Conservation (phyloP, 37 sponge, comb jelly and placozoan genomes). For the Chondrilla cf. caribensis region DNA sequence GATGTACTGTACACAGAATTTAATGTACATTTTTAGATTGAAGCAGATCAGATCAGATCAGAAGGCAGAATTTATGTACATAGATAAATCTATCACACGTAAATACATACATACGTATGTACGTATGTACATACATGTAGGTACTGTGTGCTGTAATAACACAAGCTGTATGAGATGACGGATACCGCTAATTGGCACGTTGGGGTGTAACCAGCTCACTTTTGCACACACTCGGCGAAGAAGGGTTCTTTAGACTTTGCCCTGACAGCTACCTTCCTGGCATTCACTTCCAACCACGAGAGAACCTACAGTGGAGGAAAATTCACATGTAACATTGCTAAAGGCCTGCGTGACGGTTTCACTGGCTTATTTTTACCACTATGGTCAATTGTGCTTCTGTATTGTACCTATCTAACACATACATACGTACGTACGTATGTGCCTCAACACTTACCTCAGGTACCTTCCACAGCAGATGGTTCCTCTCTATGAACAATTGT, state of each 20-base stretch:
- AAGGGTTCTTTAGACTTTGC: slow-evolving; percentile 45
- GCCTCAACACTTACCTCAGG: slow-evolving; percentile 62
- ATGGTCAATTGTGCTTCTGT: no score
- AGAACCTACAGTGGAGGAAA: slow-evolving; percentile 69
- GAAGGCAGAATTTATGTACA: no score
- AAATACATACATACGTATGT: background rate
- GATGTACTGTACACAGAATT: no score
- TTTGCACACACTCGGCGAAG: slow-evolving; percentile 26
- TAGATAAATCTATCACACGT: no score
- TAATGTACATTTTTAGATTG: no score
- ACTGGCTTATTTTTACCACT: no score
- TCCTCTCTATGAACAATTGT: slow-evolving; percentile 74
- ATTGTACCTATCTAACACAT: no score
- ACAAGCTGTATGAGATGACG: no score
- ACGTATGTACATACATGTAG: background rate
- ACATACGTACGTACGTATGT: background rate
- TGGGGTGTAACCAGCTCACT: slow-evolving; percentile 41
- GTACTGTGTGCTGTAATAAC: slow-evolving; percentile 1
- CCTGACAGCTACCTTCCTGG: slow-evolving; percentile 39
- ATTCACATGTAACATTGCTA: no score
- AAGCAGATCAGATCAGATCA: no score
- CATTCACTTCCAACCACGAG: slow-evolving; percentile 72
- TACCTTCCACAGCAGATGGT: slow-evolving; percentile 77
- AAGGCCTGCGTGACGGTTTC: background rate
- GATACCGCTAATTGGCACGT: no score